Conservation (phyloP, 1,140 invertebrate species). For the Eriocheir sinensis region DNA sequence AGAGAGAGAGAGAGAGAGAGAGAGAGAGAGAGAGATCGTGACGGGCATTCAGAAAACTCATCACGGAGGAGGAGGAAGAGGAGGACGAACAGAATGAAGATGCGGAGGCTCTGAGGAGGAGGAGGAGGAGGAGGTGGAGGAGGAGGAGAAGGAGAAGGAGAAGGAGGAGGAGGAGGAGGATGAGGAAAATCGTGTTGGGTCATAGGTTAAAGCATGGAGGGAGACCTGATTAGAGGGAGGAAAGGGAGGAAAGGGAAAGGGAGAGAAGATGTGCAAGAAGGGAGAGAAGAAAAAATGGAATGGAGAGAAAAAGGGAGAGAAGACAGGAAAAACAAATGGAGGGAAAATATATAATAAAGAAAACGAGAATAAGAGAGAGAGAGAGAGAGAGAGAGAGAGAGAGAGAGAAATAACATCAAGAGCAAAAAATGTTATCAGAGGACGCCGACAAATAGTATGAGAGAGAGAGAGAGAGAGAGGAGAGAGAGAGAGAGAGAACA, state of each 20-base stretch:
- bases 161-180: no score
- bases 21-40: constrained; percentile 27
- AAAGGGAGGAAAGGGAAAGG: no score
- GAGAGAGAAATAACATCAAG: background rate
- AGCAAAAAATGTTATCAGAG: no score
- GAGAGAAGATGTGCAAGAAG: background rate
- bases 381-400: background rate
- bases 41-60: background rate
- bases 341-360: background rate
- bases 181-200: no score
- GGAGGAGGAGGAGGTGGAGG: background rate
- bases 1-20: constrained; percentile 31
- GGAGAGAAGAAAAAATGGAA: no score
- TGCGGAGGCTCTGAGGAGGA: background rate
- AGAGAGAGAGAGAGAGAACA: no score
- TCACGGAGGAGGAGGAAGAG: background rate
- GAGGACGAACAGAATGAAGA: background rate
- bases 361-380: background rate
- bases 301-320: background rate
- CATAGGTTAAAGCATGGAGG: no score
- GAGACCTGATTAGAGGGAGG: no score
- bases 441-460: no score
- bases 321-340: background rate
- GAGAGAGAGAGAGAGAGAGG: no score
- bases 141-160: no score